These are phyloP conservation scores for Bombyx mandarina DNA, from an alignment of 1,140 invertebrate genomes.

Conservation along the genomic window DNA sequence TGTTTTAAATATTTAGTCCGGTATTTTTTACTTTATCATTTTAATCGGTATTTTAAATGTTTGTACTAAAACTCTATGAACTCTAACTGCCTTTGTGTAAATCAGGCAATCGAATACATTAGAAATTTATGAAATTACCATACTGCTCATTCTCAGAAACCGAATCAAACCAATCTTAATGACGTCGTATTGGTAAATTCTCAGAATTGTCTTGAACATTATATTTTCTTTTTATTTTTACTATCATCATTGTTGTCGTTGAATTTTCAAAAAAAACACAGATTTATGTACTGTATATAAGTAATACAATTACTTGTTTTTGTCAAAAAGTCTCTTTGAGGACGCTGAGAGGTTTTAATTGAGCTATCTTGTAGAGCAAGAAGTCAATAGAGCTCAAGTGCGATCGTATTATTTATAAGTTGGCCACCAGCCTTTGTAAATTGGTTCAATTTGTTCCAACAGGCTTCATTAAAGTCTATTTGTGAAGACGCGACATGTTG, in stretches of 20 bases:
- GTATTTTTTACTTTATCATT: too few relatives aligned
- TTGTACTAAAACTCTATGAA: too few relatives aligned
- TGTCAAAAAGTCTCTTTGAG: too few relatives aligned
- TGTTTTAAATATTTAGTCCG: too few relatives aligned
- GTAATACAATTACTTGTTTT: too few relatives aligned
- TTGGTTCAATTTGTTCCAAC: conserved; percentile 44
- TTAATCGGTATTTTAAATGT: too few relatives aligned
- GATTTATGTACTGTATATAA: too few relatives aligned
- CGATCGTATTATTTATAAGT: conserved; percentile 36
- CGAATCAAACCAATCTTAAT: conserved; percentile 25
- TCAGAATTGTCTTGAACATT: conserved; percentile 13
- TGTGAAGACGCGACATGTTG: conserved; percentile 21
- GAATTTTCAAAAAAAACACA: neutral
- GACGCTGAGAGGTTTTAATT: conserved; percentile 24
- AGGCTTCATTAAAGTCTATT: conserved; percentile 48
- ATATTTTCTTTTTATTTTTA: conserved; percentile 24
- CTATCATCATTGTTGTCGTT: conserved; percentile 16
- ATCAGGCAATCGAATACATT: conserved; percentile 10
- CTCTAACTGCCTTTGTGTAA: too few relatives aligned
- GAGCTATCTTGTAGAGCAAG: conserved; percentile 23
- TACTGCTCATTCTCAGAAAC: conserved; percentile 36
- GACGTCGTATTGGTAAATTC: conserved; percentile 40
- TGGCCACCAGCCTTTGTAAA: conserved; percentile 34
- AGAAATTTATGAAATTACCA: conserved; percentile 37
- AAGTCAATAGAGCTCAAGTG: conserved; percentile 23